Conservation (phyloP, 2,113 vertebrate species). For the Trinectes maculatus region DNA sequence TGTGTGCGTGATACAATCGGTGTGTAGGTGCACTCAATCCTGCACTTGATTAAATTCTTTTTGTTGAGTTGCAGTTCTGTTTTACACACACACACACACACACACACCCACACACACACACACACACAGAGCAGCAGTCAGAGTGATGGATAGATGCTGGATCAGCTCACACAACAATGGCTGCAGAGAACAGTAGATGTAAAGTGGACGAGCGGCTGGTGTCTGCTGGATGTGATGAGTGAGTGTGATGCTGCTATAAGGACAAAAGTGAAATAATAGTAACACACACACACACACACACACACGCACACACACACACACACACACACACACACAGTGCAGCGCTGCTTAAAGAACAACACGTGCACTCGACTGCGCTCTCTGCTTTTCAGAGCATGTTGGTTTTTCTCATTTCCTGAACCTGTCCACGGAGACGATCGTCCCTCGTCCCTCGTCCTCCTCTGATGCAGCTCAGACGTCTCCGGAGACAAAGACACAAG, state of each 20-base stretch:
- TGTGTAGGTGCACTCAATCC: conserved; percentile 7
- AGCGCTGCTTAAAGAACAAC: neutral
- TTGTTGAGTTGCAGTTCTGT: conserved; percentile 25
- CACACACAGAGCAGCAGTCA: conserved; percentile 28
- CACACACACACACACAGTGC: neutral
- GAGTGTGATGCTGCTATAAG: conserved; percentile 5
- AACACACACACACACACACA: conserved; percentile 7
- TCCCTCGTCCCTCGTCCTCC: conserved; percentile 15
- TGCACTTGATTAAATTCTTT: conserved; percentile 48
- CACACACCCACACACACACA: conserved; percentile 20
- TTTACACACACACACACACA: conserved; percentile 14
- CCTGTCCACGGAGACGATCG: conserved; percentile 10
- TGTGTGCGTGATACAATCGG: neutral
- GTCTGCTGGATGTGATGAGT: conserved; percentile 15
- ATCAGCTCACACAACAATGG: conserved; percentile 43
- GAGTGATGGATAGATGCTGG: conserved; percentile 44
- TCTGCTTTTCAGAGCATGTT: neutral
- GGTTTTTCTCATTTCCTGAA: conserved; percentile 22
- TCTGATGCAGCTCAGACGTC: conserved; percentile 15
- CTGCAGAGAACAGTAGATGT: conserved; percentile 34
- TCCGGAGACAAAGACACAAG: conserved; percentile 24
- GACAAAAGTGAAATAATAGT: conserved; percentile 46
- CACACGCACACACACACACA: neutral
- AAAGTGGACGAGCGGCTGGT: neutral
- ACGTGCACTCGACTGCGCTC: neutral